Conservation (phyloP, 2,888 invertebrate species). For the Meghimatium bilineatum region DNA sequence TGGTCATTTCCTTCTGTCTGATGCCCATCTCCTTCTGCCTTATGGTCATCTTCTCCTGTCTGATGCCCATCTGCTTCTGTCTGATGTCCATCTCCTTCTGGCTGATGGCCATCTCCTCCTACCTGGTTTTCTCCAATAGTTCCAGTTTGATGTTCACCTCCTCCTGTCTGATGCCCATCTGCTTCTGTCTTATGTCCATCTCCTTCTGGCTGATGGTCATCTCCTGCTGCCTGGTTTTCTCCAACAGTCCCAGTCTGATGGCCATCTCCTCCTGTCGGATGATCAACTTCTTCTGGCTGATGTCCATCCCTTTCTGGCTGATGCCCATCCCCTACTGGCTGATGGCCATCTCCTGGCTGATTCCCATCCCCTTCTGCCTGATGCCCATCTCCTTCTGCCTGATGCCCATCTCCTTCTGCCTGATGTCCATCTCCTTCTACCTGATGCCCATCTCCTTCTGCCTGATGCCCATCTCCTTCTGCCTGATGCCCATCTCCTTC, state of each 20-base stretch:
- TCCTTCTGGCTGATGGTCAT: neutral
- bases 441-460: neutral
- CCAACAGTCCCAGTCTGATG: neutral
- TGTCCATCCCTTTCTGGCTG: neutral
- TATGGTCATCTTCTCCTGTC: neutral
- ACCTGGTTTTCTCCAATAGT: neutral
- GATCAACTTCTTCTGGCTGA: neutral
- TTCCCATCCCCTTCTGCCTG: neutral
- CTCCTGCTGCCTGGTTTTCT: neutral
- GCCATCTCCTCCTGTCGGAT: neutral
- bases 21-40: neutral
- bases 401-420: neutral
- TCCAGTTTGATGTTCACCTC: neutral
- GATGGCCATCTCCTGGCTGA: neutral
- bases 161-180: neutral
- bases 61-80: neutral
- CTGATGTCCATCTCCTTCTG: neutral
- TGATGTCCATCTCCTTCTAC: neutral
- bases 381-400: neutral
- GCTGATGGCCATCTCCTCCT: neutral
- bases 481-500: neutral
- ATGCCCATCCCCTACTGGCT: neutral
- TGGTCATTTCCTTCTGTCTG: neutral
- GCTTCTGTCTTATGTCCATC: neutral
- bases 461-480: neutral